phyloP scores from a whole-genome alignment of 2,888 invertebrate species.

The Tryphoninae sp. region DNA sequence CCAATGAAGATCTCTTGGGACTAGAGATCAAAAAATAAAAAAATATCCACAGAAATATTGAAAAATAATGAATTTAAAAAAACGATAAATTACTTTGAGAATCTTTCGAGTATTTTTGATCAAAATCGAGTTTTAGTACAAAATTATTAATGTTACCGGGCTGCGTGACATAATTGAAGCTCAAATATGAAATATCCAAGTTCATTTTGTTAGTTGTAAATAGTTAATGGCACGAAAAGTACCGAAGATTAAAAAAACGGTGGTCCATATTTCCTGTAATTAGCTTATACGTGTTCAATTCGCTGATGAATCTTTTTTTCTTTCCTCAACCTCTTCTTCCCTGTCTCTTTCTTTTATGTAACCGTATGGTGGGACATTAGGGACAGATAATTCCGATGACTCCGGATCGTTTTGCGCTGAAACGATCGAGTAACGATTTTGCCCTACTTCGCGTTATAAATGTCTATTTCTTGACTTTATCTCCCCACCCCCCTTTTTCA shows the following conservation, averaged over 20 bases:
- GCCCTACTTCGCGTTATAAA: conserved; percentile 56
- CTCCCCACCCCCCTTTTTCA: conserved; percentile 31
- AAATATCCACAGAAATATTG: too few species aligned
- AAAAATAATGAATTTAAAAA: too few species aligned
- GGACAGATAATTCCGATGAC: conserved; percentile 54
- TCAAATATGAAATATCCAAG: background rate
- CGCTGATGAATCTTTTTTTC: conserved; percentile 4
- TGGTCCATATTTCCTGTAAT: background rate
- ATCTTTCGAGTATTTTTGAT: too few species aligned
- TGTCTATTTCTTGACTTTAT: conserved; percentile 33
- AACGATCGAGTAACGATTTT: conserved; percentile 58
- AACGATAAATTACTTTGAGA: too few species aligned
- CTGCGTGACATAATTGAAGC: background rate
- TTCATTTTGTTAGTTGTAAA: background rate
- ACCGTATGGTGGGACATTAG: conserved; percentile 44
- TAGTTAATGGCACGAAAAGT: background rate
- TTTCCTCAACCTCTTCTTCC: conserved; percentile 28
- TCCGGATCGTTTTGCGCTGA: conserved; percentile 46
- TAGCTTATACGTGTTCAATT: background rate
- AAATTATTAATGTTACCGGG: too few species aligned
- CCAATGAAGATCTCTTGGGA: too few species aligned
- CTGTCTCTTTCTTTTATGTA: conserved; percentile 49
- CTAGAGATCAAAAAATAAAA: too few species aligned
- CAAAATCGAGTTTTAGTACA: too few species aligned
- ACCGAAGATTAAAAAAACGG: background rate